Base-by-base conservation (phyloP, 2,888 invertebrate species). In the Neocrepidodera transversa region DNA sequence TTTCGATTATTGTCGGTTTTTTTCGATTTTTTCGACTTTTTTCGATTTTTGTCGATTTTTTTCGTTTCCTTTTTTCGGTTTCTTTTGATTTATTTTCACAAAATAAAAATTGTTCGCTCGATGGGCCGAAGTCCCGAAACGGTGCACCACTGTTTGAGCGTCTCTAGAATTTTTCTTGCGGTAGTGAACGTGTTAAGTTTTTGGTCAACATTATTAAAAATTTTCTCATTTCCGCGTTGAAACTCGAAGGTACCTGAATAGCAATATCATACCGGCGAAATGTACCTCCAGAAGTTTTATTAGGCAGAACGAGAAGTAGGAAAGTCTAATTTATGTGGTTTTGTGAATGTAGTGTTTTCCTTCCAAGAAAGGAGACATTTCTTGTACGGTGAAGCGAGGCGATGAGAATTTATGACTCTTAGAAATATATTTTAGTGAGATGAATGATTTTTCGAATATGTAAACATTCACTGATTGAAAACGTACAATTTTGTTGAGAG, bases 291-390 rank as follows among this genome's bases (percentile, higher is more conserved):
- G 45, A 30, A n/a, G 53, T 57, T 61, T 57, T 50, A 61, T 64
- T 57, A 57, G 45, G 47, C 56, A 53, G 54, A 59, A 50, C 60
- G 61, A 61, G 49, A 45, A 64, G 50, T 53, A 52, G 55, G 56
- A 60, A 58, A 43, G 53, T 60, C 55, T 65, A 62, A 65, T 65
- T 65, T 62, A 65, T 65, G 58, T 56, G 61, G 58, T 65, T 60
- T 58, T 54, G 60, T 36, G 50, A 60, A 60, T 49, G 60, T 55
- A 43, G 60, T 56, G 55, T 47, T 59, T 58, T 55, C 56, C 60
- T 63, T 40, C 47, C 35, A 47, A 40, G 50, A 23, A 42, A 57
- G 50, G 58, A 51, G 56, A 49, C 51, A 43, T 54, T 51, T 49
- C 30, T 55, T 53, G 43, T 38, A 54, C 26, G 23, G 49, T 50